phyloP scores from a whole-genome alignment of 2,797 vertebrate genomes.

The Poeciliopsis paucimaculata region DNA sequence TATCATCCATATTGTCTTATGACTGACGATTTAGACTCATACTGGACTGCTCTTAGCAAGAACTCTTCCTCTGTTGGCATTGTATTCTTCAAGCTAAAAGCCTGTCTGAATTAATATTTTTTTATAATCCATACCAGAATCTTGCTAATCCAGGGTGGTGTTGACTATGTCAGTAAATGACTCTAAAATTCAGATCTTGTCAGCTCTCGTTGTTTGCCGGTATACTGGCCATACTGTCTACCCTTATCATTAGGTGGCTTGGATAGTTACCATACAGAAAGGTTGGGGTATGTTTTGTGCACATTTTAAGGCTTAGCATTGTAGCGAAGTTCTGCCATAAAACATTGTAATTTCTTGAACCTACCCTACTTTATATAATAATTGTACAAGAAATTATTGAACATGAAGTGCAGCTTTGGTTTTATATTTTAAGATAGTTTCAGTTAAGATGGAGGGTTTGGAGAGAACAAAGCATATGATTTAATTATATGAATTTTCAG shows the following conservation, averaged over 20 bases:
- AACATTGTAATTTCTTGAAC: background rate
- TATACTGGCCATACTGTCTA: background rate
- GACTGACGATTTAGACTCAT: background rate
- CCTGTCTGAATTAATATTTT: background rate
- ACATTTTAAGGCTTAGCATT: background rate
- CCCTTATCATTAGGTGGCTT: background rate
- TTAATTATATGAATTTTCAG: background rate
- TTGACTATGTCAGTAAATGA: background rate
- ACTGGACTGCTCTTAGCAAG: background rate
- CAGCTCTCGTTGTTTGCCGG: background rate
- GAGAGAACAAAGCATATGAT: constrained; percentile 3
- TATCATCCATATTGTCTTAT: background rate
- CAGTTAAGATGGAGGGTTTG: background rate
- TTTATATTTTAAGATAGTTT: background rate
- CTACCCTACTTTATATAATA: background rate
- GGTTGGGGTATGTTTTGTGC: background rate
- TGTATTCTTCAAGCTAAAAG: background rate
- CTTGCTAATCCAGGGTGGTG: background rate
- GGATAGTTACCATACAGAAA: background rate
- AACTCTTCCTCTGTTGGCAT: background rate
- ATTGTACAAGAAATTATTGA: background rate
- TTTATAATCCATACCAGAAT: background rate
- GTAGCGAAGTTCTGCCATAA: background rate
- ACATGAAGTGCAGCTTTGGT: background rate
- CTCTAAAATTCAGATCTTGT: background rate